phyloP scores from a whole-genome alignment of 2,888 invertebrate species.

The Noctua janthe region DNA sequence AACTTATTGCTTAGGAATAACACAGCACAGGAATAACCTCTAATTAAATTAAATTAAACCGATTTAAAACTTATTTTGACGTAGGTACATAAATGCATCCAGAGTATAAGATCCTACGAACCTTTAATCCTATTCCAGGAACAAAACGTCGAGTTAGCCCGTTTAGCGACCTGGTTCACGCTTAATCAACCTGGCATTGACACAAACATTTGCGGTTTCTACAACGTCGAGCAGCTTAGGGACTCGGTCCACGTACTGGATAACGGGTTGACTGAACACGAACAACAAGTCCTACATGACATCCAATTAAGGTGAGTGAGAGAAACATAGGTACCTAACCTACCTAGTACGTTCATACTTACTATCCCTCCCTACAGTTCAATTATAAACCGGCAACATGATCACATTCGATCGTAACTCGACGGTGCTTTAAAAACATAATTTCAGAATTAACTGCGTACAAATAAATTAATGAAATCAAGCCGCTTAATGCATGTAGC shows the following conservation, averaged over 20 bases:
- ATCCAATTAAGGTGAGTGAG: constrained; percentile 91
- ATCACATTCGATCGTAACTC: not conserved
- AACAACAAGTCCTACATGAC: constrained; percentile 91
- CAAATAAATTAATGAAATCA: not conserved
- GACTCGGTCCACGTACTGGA: constrained; percentile 92
- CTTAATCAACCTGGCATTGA: constrained; percentile 91
- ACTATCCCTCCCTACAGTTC: no score
- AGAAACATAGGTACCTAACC: not conserved
- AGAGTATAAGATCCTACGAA: not conserved
- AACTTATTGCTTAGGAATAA: not conserved
- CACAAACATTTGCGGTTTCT: constrained; percentile 95
- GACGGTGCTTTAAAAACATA: not conserved
- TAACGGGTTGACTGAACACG: constrained; percentile 92
- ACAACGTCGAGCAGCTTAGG: constrained; percentile 91
- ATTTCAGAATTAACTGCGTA: not conserved
- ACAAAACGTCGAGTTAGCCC: constrained; percentile 92
- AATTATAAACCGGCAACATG: not conserved
- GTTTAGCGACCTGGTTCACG: constrained; percentile 93
- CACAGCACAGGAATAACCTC: no score
- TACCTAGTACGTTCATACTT: not conserved
- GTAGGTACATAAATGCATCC: not conserved
- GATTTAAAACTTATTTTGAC: not conserved
- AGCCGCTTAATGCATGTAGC: not conserved
- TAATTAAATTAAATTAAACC: not conserved
- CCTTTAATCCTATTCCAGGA: constrained; percentile 76